These are phyloP conservation scores for Clarias macrocephalus DNA, from an alignment of 2,113 vertebrate species.

Conservation along the genomic window DNA sequence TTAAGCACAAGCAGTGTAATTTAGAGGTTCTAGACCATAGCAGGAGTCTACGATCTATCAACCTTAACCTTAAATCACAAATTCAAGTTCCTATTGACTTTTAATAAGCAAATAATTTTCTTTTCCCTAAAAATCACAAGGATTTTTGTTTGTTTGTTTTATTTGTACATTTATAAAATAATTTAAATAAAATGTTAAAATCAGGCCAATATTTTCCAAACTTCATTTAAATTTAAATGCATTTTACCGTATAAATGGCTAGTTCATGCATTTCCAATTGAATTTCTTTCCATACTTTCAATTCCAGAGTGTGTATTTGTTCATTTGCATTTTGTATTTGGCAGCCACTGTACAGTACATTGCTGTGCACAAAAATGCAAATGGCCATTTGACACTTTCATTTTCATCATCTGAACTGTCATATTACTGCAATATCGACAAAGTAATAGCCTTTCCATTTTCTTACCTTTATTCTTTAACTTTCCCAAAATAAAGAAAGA, in stretches of 20 bases:
- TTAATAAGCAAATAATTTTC: too few relatives aligned
- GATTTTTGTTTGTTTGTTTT: too few relatives aligned
- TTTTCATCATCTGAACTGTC: neutral
- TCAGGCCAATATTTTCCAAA: neutral
- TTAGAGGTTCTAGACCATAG: too few relatives aligned
- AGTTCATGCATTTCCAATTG: neutral
- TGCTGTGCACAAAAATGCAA: neutral
- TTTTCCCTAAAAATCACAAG: too few relatives aligned
- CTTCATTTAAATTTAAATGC: neutral
- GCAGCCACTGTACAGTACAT: neutral
- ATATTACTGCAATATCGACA: neutral
- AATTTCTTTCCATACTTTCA: neutral
- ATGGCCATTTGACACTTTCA: neutral
- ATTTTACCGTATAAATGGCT: neutral
- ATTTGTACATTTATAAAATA: too few relatives aligned
- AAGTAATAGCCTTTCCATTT: constrained; percentile 1
- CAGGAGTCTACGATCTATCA: too few relatives aligned
- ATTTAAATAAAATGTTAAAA: too few relatives aligned
- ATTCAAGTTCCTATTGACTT: too few relatives aligned
- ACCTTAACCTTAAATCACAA: too few relatives aligned
- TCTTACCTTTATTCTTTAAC: neutral
- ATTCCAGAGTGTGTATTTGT: neutral
- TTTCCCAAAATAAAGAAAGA: neutral
- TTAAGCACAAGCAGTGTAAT: too few relatives aligned
- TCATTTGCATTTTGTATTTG: neutral